Evolutionary conservation across 2,888 invertebrate species (phyloP).

Genomic region (Neocrepidodera transversa): DNA sequence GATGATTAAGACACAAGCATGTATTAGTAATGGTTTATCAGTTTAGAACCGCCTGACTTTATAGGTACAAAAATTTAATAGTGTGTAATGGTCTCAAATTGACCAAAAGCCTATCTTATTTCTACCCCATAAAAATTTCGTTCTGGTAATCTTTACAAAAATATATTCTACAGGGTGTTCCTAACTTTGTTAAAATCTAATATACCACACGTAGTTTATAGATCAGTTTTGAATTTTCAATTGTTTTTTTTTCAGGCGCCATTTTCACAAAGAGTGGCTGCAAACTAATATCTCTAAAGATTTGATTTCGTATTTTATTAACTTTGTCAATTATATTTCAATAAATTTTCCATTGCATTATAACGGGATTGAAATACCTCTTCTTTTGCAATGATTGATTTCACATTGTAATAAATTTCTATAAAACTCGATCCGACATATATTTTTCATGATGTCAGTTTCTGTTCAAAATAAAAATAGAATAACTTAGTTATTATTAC

Average conservation of each 20-base stretch:
- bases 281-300: slow-evolving; percentile 10
- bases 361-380: background rate
- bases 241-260: background rate
- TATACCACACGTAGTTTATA: no score
- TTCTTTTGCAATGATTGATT: slow-evolving; percentile 15
- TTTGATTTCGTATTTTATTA: slow-evolving; percentile 22
- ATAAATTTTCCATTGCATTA: slow-evolving; percentile 10
- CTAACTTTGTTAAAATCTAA: no score
- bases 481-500: background rate
- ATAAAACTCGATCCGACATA: background rate
- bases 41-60: no score
- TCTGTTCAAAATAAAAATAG: background rate
- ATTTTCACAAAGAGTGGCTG: slow-evolving; percentile 7
- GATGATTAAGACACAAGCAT: no score
- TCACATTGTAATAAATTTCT: background rate
- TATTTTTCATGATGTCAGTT: slow-evolving; percentile 10
- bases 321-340: slow-evolving; percentile 16
- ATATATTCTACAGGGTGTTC: no score
- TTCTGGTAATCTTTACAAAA: no score
- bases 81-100: no score
- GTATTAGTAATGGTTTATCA: no score
- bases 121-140: no score
- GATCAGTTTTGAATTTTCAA: no score
- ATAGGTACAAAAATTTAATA: no score
- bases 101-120: no score